These are phyloP conservation scores for Pachliopta kotzebuea DNA, from an alignment of 2,888 invertebrate species.

Conservation along the genomic window DNA sequence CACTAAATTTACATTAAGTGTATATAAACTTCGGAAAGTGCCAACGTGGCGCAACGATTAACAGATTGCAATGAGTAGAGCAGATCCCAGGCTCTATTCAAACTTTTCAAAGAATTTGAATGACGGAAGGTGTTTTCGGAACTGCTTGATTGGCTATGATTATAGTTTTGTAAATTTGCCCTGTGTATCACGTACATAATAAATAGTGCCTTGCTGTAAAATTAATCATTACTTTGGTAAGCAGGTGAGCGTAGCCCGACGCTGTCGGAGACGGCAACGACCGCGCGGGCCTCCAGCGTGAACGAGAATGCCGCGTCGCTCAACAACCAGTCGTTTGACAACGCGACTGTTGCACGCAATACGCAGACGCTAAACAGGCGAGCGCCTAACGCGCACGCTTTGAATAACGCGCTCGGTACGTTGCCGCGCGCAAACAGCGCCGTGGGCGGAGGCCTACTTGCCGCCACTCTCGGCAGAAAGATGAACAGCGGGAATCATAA, in stretches of 20 bases:
- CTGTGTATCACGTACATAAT: too few species aligned
- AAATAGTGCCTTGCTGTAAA: too few species aligned
- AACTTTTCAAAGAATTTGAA: too few species aligned
- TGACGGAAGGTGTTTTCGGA: too few species aligned
- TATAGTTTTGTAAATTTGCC: too few species aligned
- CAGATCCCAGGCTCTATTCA: too few species aligned
- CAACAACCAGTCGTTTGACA: slow-evolving; percentile 59
- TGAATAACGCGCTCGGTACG: slow-evolving; percentile 68
- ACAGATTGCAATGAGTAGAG: too few species aligned
- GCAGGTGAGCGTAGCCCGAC: slow-evolving; percentile 89
- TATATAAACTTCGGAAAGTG: too few species aligned
- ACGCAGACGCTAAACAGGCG: slow-evolving; percentile 52
- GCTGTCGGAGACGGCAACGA: slow-evolving; percentile 91
- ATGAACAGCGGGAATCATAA: slow-evolving; percentile 75
- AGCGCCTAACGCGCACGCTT: slow-evolving; percentile 56
- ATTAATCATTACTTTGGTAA: background rate
- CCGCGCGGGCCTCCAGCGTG: slow-evolving; percentile 88
- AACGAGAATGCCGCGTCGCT: slow-evolving; percentile 69
- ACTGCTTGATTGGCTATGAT: too few species aligned
- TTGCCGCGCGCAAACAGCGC: slow-evolving; percentile 66
- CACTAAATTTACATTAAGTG: too few species aligned
- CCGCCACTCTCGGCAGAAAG: slow-evolving; percentile 71
- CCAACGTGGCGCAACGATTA: too few species aligned
- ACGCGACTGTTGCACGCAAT: slow-evolving; percentile 53
- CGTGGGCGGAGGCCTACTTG: slow-evolving; percentile 52